These are phyloP conservation scores for Oryctolagus cuniculus DNA, from an alignment of 2,113 vertebrate genomes.

Conservation along the genomic window DNA sequence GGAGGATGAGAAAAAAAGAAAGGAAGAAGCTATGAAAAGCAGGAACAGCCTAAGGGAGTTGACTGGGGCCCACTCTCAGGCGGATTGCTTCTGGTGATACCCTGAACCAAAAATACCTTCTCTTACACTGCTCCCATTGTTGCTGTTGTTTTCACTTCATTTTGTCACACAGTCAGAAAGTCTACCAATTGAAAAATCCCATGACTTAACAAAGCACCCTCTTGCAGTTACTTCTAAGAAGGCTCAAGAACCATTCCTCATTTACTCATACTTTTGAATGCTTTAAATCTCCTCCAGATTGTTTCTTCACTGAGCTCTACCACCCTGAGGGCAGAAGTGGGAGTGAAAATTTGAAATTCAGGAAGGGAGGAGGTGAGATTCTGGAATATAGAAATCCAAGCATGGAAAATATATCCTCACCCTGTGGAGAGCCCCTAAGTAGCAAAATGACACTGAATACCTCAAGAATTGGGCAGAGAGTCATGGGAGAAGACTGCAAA, in stretches of 20 bases:
- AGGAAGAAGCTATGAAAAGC: conserved; percentile 53
- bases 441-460: background rate
- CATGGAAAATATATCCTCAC: background rate
- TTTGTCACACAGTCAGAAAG: conserved; percentile 39
- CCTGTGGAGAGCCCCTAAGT: background rate
- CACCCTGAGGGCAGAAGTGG: background rate
- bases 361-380: background rate
- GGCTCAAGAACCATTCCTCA: background rate
- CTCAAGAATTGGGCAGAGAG: background rate
- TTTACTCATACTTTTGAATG: background rate
- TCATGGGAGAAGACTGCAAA: background rate
- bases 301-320: background rate
- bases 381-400: background rate
- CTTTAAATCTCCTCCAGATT: conserved; percentile 5
- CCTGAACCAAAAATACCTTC: conserved; percentile 40
- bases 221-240: background rate
- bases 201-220: background rate
- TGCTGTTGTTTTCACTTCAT: conserved; percentile 8
- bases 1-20: background rate
- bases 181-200: background rate
- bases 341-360: background rate
- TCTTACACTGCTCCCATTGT: background rate
- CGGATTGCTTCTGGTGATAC: background rate
- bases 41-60: conserved; percentile 39
- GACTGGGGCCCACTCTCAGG: conserved; percentile 8